A percentile compares a stretch with the other conserved stretches of the same genome.
phyloP scores from a whole-genome alignment of 2,113 vertebrate species.

The Lanius collurio region DNA sequence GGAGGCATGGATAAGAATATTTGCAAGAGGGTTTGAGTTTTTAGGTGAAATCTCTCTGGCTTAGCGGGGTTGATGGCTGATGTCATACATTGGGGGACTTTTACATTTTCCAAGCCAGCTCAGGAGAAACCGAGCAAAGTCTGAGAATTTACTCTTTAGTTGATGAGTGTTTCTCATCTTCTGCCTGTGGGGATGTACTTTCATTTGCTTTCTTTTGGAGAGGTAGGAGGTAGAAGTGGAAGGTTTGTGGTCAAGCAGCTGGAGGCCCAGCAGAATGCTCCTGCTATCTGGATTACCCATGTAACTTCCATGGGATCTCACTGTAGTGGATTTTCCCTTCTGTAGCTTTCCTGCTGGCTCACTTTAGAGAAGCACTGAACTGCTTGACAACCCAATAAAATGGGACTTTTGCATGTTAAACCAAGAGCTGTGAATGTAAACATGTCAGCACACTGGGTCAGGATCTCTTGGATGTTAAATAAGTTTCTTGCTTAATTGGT shows the following conservation, averaged over 20 bases:
- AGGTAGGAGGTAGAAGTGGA: not conserved
- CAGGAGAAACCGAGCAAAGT: not conserved
- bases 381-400: not conserved
- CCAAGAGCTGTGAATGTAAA: not conserved
- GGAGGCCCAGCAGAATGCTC: not conserved
- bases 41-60: not conserved
- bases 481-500: not conserved
- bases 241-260: not conserved
- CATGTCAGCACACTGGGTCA: not conserved
- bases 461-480: not conserved
- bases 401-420: not conserved
- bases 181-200: not conserved
- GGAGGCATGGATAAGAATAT: not conserved
- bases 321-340: not conserved
- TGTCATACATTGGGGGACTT: not conserved
- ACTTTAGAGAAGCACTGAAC: not conserved
- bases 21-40: not conserved
- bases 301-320: not conserved
- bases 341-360: not conserved
- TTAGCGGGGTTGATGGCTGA: not conserved
- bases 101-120: not conserved
- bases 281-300: not conserved
- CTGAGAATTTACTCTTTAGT: not conserved
- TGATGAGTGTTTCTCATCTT: not conserved
- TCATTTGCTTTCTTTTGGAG: not conserved